Percentiles rank a stretch among this genome's conserved stretches.
phyloP scores from a whole-genome alignment of 2,888 invertebrate species.

The Eupithecia centaureata region DNA sequence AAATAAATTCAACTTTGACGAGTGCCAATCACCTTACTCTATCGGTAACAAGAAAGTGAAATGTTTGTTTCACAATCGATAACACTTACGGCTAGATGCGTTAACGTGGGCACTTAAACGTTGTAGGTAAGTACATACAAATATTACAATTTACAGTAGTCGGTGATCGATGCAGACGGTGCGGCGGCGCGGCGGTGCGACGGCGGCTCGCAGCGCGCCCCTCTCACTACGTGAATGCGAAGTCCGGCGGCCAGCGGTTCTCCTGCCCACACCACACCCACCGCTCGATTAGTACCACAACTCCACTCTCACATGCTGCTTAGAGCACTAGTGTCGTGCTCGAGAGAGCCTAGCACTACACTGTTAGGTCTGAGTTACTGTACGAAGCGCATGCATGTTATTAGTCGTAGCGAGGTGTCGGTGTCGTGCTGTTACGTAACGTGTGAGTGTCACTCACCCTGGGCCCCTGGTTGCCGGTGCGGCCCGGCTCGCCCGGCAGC shows the following conservation, averaged over 20 bases:
- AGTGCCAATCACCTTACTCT: not conserved
- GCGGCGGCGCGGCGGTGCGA: constrained; percentile 7
- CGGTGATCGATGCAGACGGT: constrained; percentile 25
- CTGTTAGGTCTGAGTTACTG: not conserved
- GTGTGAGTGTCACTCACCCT: constrained; percentile 86
- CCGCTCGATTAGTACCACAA: constrained; percentile 53
- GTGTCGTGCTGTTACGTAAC: not conserved
- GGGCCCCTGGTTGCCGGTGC: constrained; percentile 89
- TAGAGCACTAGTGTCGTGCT: not conserved
- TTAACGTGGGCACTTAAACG: constrained; percentile 24
- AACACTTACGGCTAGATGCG: constrained; percentile 37
- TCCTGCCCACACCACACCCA: constrained; percentile 67
- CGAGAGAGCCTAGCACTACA: no score
- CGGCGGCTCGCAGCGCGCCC: constrained; percentile 28
- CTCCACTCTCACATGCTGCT: constrained; percentile 10
- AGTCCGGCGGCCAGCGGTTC: constrained; percentile 78
- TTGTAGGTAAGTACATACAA: constrained; percentile 30
- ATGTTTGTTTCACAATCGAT: constrained; percentile 32
- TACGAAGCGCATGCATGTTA: constrained; percentile 7
- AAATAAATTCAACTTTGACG: not conserved
- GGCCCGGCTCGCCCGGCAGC: constrained; percentile 90
- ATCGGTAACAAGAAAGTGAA: constrained; percentile 10
- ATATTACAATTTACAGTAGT: constrained; percentile 37
- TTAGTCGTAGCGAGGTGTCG: not conserved
- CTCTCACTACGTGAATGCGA: constrained; percentile 75